Evolutionary conservation across 1,140 invertebrate genomes (phyloP).

Genomic region (Drosophila nikananu): DNA sequence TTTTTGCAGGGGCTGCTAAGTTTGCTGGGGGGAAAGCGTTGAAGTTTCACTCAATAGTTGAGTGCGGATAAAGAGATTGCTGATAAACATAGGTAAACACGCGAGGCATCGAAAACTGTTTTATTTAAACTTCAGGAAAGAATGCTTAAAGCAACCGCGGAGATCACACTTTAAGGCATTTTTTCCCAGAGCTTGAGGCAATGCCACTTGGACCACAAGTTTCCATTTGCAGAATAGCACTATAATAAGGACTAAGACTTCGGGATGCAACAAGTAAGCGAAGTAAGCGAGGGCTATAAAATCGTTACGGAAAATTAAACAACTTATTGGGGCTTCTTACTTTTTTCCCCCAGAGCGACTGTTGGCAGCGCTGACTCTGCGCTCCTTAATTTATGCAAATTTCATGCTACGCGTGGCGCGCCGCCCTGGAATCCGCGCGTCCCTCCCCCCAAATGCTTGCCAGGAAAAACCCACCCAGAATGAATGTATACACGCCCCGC

Average conservation of each 20-base stretch:
- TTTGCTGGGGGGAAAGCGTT: slow-evolving; percentile 3
- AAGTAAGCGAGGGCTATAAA: slow-evolving; percentile 59
- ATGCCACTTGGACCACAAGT: slow-evolving; percentile 27
- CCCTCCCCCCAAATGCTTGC: background rate
- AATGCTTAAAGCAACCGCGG: slow-evolving; percentile 2
- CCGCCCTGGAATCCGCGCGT: slow-evolving; percentile 9
- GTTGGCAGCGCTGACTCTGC: slow-evolving; percentile 50
- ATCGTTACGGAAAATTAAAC: slow-evolving; percentile 72
- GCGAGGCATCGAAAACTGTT: background rate
- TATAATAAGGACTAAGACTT: slow-evolving; percentile 16
- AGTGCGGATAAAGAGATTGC: slow-evolving; percentile 13
- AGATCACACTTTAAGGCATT: background rate
- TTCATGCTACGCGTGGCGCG: slow-evolving; percentile 75
- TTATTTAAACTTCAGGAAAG: slow-evolving; percentile 7
- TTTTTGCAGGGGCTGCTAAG: slow-evolving; percentile 5
- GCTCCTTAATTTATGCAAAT: slow-evolving; percentile 78
- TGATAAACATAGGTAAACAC: slow-evolving; percentile 4
- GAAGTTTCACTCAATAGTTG: slow-evolving; percentile 10
- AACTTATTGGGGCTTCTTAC: slow-evolving; percentile 63
- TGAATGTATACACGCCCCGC: slow-evolving; percentile 16
- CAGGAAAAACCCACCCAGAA: background rate
- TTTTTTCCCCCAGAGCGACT: slow-evolving; percentile 3
- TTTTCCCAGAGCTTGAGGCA: background rate
- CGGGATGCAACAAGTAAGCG: slow-evolving; percentile 67
- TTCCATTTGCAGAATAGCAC: slow-evolving; percentile 32